These are phyloP conservation scores for Leptonema lineaticorne DNA, from an alignment of 1,140 invertebrate genomes.

Conservation along the genomic window DNA sequence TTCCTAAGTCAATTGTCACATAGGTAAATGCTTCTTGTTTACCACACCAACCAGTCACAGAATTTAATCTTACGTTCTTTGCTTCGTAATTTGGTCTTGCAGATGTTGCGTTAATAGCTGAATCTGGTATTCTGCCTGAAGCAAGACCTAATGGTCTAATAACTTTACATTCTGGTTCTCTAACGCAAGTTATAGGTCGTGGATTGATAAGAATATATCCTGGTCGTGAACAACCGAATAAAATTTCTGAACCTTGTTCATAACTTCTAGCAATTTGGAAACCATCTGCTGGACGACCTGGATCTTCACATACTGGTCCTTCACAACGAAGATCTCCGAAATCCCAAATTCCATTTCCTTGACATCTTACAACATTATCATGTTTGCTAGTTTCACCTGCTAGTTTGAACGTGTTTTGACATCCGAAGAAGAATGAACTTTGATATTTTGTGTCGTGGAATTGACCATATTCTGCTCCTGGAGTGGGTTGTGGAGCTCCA, in stretches of 20 bases:
- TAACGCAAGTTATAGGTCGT: conserved; percentile 84
- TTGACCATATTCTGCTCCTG: conserved; percentile 90
- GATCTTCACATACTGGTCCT: conserved; percentile 94
- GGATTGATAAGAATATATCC: conserved; percentile 93
- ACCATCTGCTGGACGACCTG: conserved; percentile 89
- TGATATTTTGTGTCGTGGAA: conserved; percentile 86
- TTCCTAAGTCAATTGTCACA: conserved; percentile 90
- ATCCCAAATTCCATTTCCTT: conserved; percentile 92
- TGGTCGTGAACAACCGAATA: conserved; percentile 85
- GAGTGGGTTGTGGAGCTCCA: conserved; percentile 80
- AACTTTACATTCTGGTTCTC: conserved; percentile 92
- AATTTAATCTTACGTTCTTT: conserved; percentile 85
- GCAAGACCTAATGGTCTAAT: conserved; percentile 88
- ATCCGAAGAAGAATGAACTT: conserved; percentile 93
- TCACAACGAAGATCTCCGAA: conserved; percentile 95
- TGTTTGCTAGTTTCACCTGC: conserved; percentile 89
- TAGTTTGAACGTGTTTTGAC: conserved; percentile 92
- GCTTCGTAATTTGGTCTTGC: conserved; percentile 91
- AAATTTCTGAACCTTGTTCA: conserved; percentile 89
- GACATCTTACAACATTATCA: conserved; percentile 89
- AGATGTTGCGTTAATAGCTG: conserved; percentile 94
- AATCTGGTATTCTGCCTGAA: conserved; percentile 90
- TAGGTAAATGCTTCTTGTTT: conserved; percentile 94
- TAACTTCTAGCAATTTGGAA: conserved; percentile 86
- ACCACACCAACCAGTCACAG: conserved; percentile 93